phyloP scores from a whole-genome alignment of 1,140 invertebrate species.

The Teleogryllus occipitalis region DNA sequence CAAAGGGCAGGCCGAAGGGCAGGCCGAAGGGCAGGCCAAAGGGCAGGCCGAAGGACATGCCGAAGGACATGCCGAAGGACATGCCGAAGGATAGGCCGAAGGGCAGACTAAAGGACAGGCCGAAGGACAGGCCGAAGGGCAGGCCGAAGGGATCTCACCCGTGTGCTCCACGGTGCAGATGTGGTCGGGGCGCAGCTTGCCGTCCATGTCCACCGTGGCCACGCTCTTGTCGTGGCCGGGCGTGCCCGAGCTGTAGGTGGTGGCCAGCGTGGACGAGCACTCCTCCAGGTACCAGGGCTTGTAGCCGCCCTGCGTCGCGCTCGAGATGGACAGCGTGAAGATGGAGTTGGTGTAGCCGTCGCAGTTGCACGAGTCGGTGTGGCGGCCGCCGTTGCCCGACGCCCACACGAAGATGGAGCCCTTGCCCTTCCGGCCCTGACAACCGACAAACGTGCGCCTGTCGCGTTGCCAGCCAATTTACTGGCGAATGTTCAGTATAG shows the following conservation, averaged over 20 bases:
- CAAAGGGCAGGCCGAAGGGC: no score
- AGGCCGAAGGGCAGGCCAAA: no score
- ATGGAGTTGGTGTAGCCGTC: slow-evolving; percentile 99
- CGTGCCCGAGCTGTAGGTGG: slow-evolving; percentile 93
- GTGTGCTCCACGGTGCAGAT: slow-evolving; percentile 85
- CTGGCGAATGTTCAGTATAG: no score
- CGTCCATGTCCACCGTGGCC: slow-evolving; percentile 93
- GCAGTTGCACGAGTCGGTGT: slow-evolving; percentile 96
- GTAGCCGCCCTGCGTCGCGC: slow-evolving; percentile 90
- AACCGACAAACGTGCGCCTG: not conserved
- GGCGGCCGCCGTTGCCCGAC: slow-evolving; percentile 92
- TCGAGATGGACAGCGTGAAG: slow-evolving; percentile 95
- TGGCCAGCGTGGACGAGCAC: slow-evolving; percentile 91
- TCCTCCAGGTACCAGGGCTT: slow-evolving; percentile 98
- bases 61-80: no score
- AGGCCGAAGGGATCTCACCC: slow-evolving; percentile 31
- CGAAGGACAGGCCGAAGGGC: no score
- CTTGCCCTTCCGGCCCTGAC: slow-evolving; percentile 85
- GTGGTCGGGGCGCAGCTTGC: slow-evolving; percentile 67
- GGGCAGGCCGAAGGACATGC: no score
- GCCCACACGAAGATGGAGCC: slow-evolving; percentile 99
- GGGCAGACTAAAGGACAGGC: no score
- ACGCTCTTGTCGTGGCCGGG: slow-evolving; percentile 90
- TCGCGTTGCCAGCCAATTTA: no score
- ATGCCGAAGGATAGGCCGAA: no score